Percentiles rank a stretch among this genome's conserved stretches.
phyloP scores from a whole-genome alignment of 2,888 invertebrate species.

The Eristalinus sepulchralis region DNA sequence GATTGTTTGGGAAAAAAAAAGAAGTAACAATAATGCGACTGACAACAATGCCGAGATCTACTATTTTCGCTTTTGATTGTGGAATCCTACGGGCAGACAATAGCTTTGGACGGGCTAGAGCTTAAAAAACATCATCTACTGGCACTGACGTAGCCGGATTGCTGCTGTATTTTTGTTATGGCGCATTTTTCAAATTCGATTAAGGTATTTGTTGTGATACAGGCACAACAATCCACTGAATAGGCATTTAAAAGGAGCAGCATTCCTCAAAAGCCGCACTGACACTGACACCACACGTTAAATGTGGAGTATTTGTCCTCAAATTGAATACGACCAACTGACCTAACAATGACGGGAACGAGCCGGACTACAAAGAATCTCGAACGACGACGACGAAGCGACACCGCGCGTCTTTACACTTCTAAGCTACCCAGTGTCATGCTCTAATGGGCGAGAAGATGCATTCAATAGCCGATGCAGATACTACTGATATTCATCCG shows the following conservation, averaged over 20 bases:
- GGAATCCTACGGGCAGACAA: conserved; percentile 32
- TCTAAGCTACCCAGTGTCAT: background rate
- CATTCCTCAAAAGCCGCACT: conserved; percentile 39
- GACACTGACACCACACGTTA: conserved; percentile 57
- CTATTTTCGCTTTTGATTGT: conserved; percentile 38
- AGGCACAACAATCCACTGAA: conserved; percentile 8
- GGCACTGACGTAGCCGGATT: conserved; percentile 30
- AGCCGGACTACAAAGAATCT: conserved; percentile 12
- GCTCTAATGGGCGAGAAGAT: conserved; percentile 2
- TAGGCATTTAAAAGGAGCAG: conserved; percentile 54
- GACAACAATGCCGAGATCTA: background rate
- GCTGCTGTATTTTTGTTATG: conserved; percentile 24
- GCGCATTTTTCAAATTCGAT: conserved; percentile 54
- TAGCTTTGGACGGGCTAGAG: conserved; percentile 19
- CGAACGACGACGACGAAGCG: background rate
- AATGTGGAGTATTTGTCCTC: conserved; percentile 51
- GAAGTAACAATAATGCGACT: background rate
- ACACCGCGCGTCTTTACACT: background rate
- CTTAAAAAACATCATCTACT: conserved; percentile 1
- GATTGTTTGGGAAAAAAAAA: conserved; percentile 28
- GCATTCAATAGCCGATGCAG: conserved; percentile 33
- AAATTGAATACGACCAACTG: conserved; percentile 67
- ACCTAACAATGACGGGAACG: conserved; percentile 52
- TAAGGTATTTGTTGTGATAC: conserved; percentile 32
- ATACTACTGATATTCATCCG: background rate